A percentile compares a stretch with the other conserved stretches of the same genome.
phyloP scores from a whole-genome alignment of 1,140 invertebrate genomes.

The Cyphomyrmex costatus region DNA sequence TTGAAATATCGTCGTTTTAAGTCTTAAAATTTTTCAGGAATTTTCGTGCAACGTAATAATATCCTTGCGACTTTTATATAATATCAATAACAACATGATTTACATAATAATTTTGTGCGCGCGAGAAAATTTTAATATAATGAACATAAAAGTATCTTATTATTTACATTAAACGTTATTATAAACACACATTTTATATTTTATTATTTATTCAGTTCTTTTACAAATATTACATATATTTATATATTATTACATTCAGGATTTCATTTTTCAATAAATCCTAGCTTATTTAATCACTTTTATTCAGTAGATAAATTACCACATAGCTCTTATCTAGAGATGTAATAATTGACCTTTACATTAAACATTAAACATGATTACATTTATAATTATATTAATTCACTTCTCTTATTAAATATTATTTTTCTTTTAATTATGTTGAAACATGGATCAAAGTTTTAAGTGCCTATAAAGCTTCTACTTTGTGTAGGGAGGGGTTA shows the following conservation, averaged over 20 bases:
- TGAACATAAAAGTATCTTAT: neutral
- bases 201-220: neutral
- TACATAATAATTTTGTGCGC: neutral
- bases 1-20: neutral
- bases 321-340: too few species aligned
- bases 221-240: neutral
- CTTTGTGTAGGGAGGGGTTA: neutral
- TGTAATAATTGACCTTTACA: too few species aligned
- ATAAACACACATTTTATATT: neutral
- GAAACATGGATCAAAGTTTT: neutral
- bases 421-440: neutral
- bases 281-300: too few species aligned
- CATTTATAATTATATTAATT: too few species aligned
- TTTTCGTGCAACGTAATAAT: neutral
- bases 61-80: neutral
- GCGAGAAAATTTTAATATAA: neutral
- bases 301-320: too few species aligned
- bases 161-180: constrained; percentile 4
- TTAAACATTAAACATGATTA: too few species aligned
- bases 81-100: too few species aligned
- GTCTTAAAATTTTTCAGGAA: neutral
- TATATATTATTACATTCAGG: neutral
- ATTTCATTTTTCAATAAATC: too few species aligned
- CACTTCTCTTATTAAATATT: neutral
- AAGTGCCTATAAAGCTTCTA: neutral